phyloP scores from a whole-genome alignment of 2,888 invertebrate genomes.

The Eumerus sabulonum region DNA sequence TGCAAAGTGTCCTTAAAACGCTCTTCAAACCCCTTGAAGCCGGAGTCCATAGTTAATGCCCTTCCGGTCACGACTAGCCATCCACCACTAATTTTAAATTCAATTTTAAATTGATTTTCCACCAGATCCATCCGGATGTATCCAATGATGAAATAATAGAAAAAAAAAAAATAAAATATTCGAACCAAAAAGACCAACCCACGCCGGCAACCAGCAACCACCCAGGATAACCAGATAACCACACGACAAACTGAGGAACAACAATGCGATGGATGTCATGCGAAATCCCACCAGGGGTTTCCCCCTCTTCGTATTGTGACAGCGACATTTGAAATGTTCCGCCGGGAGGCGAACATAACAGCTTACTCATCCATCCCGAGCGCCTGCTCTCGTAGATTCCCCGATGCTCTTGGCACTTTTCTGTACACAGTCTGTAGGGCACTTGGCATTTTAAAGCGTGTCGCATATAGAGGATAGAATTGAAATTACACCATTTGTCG shows the following conservation, averaged over 20 bases:
- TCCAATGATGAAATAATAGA: conserved; percentile 34
- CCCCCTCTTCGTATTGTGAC: conserved; percentile 41
- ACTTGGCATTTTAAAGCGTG: conserved; percentile 48
- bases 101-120: conserved; percentile 65
- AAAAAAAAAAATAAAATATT: no score
- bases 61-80: conserved; percentile 55
- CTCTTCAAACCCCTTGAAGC: conserved; percentile 43
- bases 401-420: no score
- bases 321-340: conserved; percentile 43
- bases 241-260: neutral
- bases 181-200: no score
- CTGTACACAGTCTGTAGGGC: no score
- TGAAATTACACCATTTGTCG: conserved; percentile 61
- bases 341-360: conserved; percentile 27
- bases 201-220: conserved; percentile 9
- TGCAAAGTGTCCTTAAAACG: conserved; percentile 1
- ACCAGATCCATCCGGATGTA: conserved; percentile 41
- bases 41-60: conserved; percentile 53
- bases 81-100: conserved; percentile 65
- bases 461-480: conserved; percentile 37
- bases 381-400: neutral
- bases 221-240: no score
- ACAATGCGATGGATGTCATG: conserved; percentile 37
- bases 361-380: conserved; percentile 5
- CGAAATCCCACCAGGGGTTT: conserved; percentile 31